These are phyloP conservation scores for Eira barbara DNA, from an alignment of 2,113 vertebrate genomes.

Conservation along the genomic window DNA sequence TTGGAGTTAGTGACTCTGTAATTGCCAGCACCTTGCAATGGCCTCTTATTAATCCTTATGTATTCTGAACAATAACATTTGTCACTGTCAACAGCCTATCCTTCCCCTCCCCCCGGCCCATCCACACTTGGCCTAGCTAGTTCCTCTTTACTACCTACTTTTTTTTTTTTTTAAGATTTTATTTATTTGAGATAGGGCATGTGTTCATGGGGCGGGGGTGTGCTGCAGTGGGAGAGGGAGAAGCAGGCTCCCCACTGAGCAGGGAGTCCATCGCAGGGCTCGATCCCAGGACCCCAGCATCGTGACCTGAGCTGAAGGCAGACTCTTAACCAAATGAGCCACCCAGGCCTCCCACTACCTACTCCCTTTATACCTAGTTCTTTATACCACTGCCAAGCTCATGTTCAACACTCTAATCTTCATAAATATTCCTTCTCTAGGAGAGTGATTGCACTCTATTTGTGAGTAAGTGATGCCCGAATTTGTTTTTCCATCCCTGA, in stretches of 20 bases:
- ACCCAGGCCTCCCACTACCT: not conserved
- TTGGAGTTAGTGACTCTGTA: not conserved
- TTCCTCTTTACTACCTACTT: not conserved
- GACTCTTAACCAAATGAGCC: not conserved
- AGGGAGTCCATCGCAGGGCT: not conserved
- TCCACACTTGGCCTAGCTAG: not conserved
- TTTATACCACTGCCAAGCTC: not conserved
- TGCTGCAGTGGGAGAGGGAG: too few relatives aligned
- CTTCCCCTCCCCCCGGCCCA: not conserved
- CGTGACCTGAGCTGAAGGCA: not conserved
- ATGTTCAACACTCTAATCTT: not conserved
- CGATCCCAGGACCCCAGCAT: not conserved
- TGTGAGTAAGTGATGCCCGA: not conserved
- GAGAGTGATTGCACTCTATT: not conserved
- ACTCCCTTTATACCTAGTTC: not conserved
- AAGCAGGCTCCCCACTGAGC: too few relatives aligned
- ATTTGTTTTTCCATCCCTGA: not conserved
- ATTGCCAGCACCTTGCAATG: not conserved
- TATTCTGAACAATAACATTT: not conserved
- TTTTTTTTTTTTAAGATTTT: not conserved
- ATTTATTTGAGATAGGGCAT: too few relatives aligned
- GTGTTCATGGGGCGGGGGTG: too few relatives aligned
- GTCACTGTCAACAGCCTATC: not conserved
- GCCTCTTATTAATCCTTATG: not conserved
- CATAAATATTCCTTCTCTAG: not conserved